phyloP scores from a whole-genome alignment of 2,888 invertebrate genomes.

The Aspidiotus rigidus region DNA sequence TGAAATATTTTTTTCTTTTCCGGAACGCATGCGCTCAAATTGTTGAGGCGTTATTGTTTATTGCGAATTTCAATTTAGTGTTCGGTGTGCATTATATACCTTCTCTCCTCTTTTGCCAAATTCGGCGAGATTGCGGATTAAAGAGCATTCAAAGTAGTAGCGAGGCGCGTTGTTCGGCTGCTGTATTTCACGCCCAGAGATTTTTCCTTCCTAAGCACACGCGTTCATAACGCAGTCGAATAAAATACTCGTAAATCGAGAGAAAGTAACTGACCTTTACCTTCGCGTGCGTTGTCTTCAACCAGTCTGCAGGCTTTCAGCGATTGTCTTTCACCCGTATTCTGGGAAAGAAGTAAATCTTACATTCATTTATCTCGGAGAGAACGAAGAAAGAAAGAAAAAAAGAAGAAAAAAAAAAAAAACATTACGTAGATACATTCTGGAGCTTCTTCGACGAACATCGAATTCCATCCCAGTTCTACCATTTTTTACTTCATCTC shows the following conservation, averaged over 20 bases:
- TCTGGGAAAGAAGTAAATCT: too few relatives aligned
- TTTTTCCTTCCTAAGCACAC: neutral
- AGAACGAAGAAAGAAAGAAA: too few relatives aligned
- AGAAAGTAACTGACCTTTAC: conserved; percentile 17
- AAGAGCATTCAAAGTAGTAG: neutral
- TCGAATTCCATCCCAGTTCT: too few relatives aligned
- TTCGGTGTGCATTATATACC: neutral
- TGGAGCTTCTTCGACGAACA: too few relatives aligned
- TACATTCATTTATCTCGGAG: too few relatives aligned
- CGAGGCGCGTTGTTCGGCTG: neutral
- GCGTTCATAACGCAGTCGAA: too few relatives aligned
- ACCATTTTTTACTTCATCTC: too few relatives aligned
- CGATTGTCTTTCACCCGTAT: too few relatives aligned
- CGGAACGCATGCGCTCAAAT: conserved; percentile 23
- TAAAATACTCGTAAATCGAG: neutral
- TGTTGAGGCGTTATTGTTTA: conserved; percentile 12
- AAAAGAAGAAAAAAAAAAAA: too few relatives aligned
- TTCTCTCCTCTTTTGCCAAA: neutral
- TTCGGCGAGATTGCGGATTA: neutral
- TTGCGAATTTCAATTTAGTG: neutral
- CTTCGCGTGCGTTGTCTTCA: conserved; percentile 4
- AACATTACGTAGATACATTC: too few relatives aligned
- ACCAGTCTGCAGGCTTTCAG: neutral
- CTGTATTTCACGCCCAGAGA: conserved; percentile 1
- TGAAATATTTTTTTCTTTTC: conserved; percentile 1